These are phyloP conservation scores for Perognathus longimembris DNA, from an alignment of 2,113 vertebrate genomes.

Conservation along the genomic window DNA sequence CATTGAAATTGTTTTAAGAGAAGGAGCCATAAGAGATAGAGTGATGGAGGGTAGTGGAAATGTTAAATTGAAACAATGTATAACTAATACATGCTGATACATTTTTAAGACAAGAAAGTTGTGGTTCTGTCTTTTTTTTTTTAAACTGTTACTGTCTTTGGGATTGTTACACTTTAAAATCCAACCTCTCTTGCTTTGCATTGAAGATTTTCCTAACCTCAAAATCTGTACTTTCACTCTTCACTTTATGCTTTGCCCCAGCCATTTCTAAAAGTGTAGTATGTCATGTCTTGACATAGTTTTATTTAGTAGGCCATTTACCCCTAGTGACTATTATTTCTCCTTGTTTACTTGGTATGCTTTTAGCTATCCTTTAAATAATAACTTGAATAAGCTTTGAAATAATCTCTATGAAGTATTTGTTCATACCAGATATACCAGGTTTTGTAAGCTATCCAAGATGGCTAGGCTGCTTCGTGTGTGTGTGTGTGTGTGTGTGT, in stretches of 20 bases:
- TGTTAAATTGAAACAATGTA: too few species aligned
- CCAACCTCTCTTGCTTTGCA: neutral
- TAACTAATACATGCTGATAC: too few species aligned
- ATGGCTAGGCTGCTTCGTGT: neutral
- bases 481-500: neutral
- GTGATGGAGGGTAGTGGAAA: too few species aligned
- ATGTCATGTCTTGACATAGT: neutral
- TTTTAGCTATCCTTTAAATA: constrained; percentile 46
- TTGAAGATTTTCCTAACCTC: neutral
- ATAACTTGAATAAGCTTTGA: neutral
- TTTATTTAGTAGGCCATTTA: constrained; percentile 11
- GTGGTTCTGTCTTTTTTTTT: neutral
- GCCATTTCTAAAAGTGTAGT: neutral
- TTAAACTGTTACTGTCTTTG: neutral
- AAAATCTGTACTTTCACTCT: neutral
- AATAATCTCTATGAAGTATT: neutral
- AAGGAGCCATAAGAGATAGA: too few species aligned
- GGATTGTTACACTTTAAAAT: constrained; percentile 8
- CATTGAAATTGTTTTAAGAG: too few species aligned
- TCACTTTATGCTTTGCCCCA: neutral
- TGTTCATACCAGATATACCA: neutral
- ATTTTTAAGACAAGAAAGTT: too few species aligned
- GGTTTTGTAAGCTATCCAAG: neutral
- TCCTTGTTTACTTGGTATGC: neutral
- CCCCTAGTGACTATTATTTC: neutral